Base-by-base conservation (phyloP, 1,140 invertebrate genomes). In the Wasmannia auropunctata region DNA sequence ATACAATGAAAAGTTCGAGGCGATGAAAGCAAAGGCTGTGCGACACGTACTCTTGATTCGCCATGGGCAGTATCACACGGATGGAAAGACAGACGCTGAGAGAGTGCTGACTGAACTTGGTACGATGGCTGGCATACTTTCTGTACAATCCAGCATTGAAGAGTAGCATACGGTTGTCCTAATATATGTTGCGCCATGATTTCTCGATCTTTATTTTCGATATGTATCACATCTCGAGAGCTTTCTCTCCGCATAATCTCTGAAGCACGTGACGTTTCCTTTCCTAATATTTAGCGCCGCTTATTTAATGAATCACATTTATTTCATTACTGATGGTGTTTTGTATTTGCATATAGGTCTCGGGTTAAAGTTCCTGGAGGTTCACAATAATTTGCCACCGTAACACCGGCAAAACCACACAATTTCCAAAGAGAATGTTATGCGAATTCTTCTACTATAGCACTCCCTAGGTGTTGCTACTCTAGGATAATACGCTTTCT, bases 11-110 rank as follows among this genome's bases (percentile, higher is more conserved):
- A 93, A 96, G 87, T 91, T 96, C 62, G 96, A 97, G 89, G 96
- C 96, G 16, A 93, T 95, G 5, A 97, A 96, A 86, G 95, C 98
- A 1, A 98, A 96, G 93, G 97, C 97, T 4, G 96, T 96, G 0
- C 95, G 99, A 49, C 98, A 99, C 94, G 93, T 99, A 43, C 96
- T 99, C 88, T 96, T 99, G 7, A 98, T 99, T 87, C 96, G 99
- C 49, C 99, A 99, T 95, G 99, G 99, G 0, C 99, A 99, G 93
- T 99, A 99, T 93, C 96, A 98, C 88, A 92, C 97, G 28, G 95
- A 96, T 34, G 98, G 97, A 1, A 94, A 95, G 58, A 96, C 94
- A 22, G 98, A 99, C 94, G 94, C 96, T n/a, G 97, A 98, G 43
- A 96, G 97, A 92, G 95, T 95, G 65, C 96, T 99, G 1, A 99